These are phyloP conservation scores for Dasyurus viverrinus DNA, from an alignment of 2,113 vertebrate species.

Conservation along the genomic window DNA sequence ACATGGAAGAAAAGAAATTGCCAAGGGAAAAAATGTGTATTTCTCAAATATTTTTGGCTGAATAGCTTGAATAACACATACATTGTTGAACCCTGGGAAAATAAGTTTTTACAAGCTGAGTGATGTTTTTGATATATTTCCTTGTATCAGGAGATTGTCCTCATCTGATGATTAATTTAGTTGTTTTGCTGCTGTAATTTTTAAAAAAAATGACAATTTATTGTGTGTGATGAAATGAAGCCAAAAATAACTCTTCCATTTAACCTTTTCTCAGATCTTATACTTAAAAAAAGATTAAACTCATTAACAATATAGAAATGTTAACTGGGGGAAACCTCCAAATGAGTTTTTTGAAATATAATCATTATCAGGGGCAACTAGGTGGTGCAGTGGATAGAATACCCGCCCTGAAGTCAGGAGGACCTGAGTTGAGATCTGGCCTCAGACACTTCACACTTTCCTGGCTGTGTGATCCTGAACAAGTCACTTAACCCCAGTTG, in stretches of 20 bases:
- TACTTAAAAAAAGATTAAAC: background rate
- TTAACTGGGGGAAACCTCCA: background rate
- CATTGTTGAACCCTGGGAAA: background rate
- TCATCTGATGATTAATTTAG: background rate
- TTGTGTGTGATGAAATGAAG: background rate
- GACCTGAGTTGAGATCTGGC: too few species aligned
- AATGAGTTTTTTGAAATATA: background rate
- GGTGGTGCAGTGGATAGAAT: too few species aligned
- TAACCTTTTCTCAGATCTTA: background rate
- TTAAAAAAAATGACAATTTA: background rate
- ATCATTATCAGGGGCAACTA: background rate
- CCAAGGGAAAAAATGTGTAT: background rate
- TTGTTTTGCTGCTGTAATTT: constrained; percentile 29
- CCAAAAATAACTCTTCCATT: constrained; percentile 11
- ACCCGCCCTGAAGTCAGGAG: too few species aligned
- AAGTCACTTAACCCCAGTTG: too few species aligned
- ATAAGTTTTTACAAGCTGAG: background rate
- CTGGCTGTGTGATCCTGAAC: too few species aligned
- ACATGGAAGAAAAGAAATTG: background rate
- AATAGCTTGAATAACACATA: background rate
- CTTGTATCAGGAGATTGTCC: background rate
- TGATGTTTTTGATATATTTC: background rate
- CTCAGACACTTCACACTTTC: too few species aligned
- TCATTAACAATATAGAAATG: background rate
- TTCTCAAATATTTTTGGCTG: constrained; percentile 6